phyloP scores from a whole-genome alignment of 2,797 vertebrate species.

The Heliangelus exortis region DNA sequence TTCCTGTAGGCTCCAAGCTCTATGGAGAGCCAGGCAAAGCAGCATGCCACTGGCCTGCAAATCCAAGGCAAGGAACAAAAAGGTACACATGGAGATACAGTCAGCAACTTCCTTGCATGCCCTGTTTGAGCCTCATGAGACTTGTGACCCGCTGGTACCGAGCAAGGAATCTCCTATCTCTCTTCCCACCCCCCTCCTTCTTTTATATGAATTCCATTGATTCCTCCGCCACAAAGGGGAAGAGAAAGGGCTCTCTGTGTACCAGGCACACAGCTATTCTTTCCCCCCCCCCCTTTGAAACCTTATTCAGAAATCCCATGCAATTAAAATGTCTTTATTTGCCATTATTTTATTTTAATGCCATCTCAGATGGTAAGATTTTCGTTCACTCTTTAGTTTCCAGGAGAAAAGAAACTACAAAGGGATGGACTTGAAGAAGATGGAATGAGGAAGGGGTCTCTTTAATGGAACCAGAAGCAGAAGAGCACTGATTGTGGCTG shows the following conservation, averaged over 20 bases:
- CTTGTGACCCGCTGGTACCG: constrained; percentile 76
- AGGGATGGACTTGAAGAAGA: background rate
- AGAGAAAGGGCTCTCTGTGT: constrained; percentile 70
- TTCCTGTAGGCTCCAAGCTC: constrained; percentile 85
- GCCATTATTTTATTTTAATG: background rate
- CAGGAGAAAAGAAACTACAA: background rate
- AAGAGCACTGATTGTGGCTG: background rate
- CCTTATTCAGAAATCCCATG: constrained; percentile 51
- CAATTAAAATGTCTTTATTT: constrained; percentile 63
- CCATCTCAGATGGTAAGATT: constrained; percentile 26
- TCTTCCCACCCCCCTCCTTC: constrained; percentile 59
- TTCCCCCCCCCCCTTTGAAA: constrained; percentile 20
- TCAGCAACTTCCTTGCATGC: constrained; percentile 64
- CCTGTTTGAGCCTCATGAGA: constrained; percentile 58
- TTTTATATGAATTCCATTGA: constrained; percentile 76
- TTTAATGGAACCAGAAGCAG: background rate
- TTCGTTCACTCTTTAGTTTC: constrained; percentile 50
- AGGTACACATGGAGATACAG: constrained; percentile 70
- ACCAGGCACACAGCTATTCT: constrained; percentile 71
- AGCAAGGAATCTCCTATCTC: constrained; percentile 72
- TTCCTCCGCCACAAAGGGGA: constrained; percentile 64
- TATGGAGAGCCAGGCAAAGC: constrained; percentile 88
- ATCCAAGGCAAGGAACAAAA: constrained; percentile 81
- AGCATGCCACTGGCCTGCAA: constrained; percentile 84
- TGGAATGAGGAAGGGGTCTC: rapidly evolving